Evolutionary conservation across 2,888 invertebrate genomes (phyloP), one percentile per base, ranked within the genome.

Genomic region (Anoplius nigerrimus): DNA sequence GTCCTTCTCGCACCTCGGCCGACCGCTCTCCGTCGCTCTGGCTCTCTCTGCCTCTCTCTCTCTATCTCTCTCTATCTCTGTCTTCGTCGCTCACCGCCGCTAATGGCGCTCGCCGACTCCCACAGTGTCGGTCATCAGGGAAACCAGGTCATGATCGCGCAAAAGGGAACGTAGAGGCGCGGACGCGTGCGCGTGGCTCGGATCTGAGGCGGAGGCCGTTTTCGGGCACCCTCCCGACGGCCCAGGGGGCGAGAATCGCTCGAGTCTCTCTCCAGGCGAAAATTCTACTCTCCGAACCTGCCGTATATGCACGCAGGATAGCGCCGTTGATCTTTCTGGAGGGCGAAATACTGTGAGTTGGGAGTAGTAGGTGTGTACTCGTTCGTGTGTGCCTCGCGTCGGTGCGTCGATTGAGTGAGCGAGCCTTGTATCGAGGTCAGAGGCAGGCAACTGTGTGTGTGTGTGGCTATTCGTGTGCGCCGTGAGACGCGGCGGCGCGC

Each of bases 121-220:
- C 69, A 34, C 80, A 80, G 81, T 84, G 82, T 84, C 85, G 85
- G 86, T 85, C 87, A 86, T 83, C 81, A 84, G 79, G 80, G 78
- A 86, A 86, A 86, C 83, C 85, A 82, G 86, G 87, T 86, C 86
- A 87, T 83, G 86, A 86, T 85, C 86, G 86, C 83, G 82, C 79
- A 85, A 86, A 86, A 85, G 84, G 82, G 86, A 86, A 85, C 82
- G 82, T 71, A 72, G 73, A 71, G n/a, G 71, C 79, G 74, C 67
- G 73, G 70, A 68, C 66, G 75, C 63, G 62, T 68, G 54, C 62
- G 56, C 34, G n/a, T n/a, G n/a, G n/a, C n/a, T n/a, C n/a, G n/a
- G n/a, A n/a, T n/a, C n/a, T n/a, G n/a, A n/a, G n/a, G n/a, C n/a
- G n/a, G n/a, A n/a, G n/a, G n/a, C n/a, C n/a, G n/a, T n/a, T n/a